phyloP scores from a whole-genome alignment of 2,797 vertebrate genomes.

The Phataginus tetradactyla region DNA sequence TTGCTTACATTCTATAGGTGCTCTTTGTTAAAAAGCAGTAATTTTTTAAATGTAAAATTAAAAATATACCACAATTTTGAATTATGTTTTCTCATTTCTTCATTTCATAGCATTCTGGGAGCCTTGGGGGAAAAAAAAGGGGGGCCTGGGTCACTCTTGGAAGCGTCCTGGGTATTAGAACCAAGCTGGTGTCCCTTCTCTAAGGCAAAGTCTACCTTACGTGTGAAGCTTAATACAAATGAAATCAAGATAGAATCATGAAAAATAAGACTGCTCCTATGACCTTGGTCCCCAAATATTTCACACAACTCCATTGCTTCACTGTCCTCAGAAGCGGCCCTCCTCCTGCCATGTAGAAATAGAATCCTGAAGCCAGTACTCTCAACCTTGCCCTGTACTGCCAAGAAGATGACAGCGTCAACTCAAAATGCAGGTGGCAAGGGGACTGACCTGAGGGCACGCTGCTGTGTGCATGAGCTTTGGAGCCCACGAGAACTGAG shows the following conservation, averaged over 20 bases:
- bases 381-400: background rate
- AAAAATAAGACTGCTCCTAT: background rate
- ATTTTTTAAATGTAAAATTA: background rate
- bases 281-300: background rate
- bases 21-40: background rate
- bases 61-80: background rate
- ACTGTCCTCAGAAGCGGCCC: background rate
- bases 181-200: background rate
- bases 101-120: background rate
- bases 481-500: background rate
- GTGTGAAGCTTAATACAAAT: slow-evolving; percentile 37
- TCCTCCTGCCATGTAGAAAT: background rate
- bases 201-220: background rate
- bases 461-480: background rate
- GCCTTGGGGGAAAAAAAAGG: background rate
- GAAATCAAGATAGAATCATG: slow-evolving; percentile 34
- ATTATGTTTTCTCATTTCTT: slow-evolving; percentile 25
- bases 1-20: background rate
- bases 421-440: background rate
- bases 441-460: fast-evolving
- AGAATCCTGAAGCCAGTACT: background rate
- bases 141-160: background rate
- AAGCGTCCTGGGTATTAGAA: background rate
- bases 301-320: background rate
- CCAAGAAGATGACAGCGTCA: background rate